Evolutionary conservation across 2,888 invertebrate species (phyloP), one percentile per base, ranked within the genome.

Genomic region (Drosophila emarginata): DNA sequence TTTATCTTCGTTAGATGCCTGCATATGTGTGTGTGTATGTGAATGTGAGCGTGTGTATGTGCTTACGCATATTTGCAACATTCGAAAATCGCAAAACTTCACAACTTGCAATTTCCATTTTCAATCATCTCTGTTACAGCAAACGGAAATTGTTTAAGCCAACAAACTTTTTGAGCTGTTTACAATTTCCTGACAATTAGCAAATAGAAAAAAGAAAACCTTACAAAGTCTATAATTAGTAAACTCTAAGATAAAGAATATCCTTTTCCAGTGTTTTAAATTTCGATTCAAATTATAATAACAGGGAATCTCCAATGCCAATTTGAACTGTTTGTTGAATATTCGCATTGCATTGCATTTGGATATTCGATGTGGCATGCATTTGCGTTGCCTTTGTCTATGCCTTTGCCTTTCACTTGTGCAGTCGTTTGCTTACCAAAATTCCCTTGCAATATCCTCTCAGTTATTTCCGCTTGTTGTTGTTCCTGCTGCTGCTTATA

Each of bases 381-480:
- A 32, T n/a, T 72, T 26, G 61, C 54, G 18, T 63, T 15, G 61
- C 54, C 23, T 63, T 15, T 40, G 51, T 50, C 28, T 63, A 12
- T 40, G 51, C 64, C 51, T 68, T 37, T 62, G 36, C 54, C 23
- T 68, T 67, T 45, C 45, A 36, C 18, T 56, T 15, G 11, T 45
- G 18, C 40, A 58, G 50, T 67, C 67, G 72, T 67, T 68, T 64
- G 58, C 54, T 67, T 68, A 54, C 37, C 58, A 68, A 73, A 80
- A 74, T 75, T 71, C 77, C 74, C 74, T 73, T 86, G 88, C 80
- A 80, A 85, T 85, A 87, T 85, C 87, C 88, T 83, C 79, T 72
- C 80, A 87, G 86, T 86, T 70, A 86, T 87, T 86, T 84, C 84
- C 86, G 87, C 83, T 80, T 77, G 78, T 73, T 87, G 85, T 69